These are phyloP conservation scores for Diadophis punctatus DNA, from an alignment of 2,113 vertebrate species.

Conservation along the genomic window DNA sequence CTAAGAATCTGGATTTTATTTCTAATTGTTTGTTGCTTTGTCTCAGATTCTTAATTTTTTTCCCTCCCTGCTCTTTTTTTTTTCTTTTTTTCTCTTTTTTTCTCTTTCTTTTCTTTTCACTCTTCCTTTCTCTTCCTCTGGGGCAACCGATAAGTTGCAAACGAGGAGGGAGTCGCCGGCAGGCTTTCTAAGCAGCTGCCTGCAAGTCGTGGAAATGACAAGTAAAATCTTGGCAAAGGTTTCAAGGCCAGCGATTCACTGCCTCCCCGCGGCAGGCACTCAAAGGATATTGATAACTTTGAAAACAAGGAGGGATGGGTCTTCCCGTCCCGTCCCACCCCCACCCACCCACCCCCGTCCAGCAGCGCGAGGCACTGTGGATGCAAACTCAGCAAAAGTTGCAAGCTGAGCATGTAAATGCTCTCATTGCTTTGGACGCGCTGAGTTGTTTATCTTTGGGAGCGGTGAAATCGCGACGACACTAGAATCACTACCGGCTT, in stretches of 20 bases:
- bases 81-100: neutral
- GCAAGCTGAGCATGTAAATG: neutral
- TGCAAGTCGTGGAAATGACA: neutral
- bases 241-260: neutral
- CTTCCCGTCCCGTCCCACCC: too few relatives aligned
- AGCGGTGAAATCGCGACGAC: neutral
- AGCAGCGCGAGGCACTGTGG: neutral
- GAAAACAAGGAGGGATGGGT: neutral
- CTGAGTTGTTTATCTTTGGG: neutral
- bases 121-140: neutral
- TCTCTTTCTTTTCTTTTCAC: too few relatives aligned
- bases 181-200: neutral
- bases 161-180: neutral
- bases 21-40: neutral
- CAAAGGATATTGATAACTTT: neutral
- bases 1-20: neutral
- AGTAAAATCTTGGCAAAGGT: neutral
- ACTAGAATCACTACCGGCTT: neutral
- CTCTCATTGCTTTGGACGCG: neutral
- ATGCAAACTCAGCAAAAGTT: neutral
- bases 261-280: neutral
- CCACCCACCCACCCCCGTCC: too few relatives aligned
- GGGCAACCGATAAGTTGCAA: neutral
- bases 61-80: neutral
- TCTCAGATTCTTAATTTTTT: neutral